Evolutionary conservation across 2,888 invertebrate species (phyloP), one percentile per base, ranked within the genome.

Genomic region (Ennomos quercinarius): DNA sequence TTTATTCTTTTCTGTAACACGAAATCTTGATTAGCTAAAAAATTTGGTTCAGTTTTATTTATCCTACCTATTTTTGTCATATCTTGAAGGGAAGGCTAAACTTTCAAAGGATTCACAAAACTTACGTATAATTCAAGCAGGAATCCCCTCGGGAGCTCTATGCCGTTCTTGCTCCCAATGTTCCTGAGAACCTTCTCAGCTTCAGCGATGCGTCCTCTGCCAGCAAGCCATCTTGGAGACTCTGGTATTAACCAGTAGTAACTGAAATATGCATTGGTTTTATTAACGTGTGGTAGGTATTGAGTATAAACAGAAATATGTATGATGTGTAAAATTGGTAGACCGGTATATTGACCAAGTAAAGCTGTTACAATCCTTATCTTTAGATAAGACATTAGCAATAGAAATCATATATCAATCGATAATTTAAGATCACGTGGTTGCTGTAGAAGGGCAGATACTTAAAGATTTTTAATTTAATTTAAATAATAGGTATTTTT

Each of bases 201-300:
- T 68, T 95, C 95, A 52, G 94, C 94, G 67, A 95, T 93, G 44
- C 94, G 89, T 27, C 95, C 95, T 71, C 94, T 93, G 27, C 95
- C 94, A 8, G 95, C 93, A 13, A 95, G 83, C 95, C 95, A 95
- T 63, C 95, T 86, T 2, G 95, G 95, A 46, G 95, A 95, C 77
- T 95, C 95, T 9, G 95, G 95, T 65, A 95, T 93, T 41, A 95
- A 87, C 94, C 95, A 95, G 75, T 93, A 94, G 67, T 93, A 94
- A 64, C 94, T 94, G 82, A 0, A 82, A 64, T 6, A 11, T 48
- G 27, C 13, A 9, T 50, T n/a, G 76, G 35, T 12, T 42, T 46
- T n/a, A 17, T 12, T 35, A 12, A 49, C 27, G 27, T 8, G 1
- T 3, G 17, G 17, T 17, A 17, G 9, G 17, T 27, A 27, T 6